These are phyloP conservation scores for Oncorhynchus clarkii DNA, from an alignment of 2,113 vertebrate species.

Conservation along the genomic window DNA sequence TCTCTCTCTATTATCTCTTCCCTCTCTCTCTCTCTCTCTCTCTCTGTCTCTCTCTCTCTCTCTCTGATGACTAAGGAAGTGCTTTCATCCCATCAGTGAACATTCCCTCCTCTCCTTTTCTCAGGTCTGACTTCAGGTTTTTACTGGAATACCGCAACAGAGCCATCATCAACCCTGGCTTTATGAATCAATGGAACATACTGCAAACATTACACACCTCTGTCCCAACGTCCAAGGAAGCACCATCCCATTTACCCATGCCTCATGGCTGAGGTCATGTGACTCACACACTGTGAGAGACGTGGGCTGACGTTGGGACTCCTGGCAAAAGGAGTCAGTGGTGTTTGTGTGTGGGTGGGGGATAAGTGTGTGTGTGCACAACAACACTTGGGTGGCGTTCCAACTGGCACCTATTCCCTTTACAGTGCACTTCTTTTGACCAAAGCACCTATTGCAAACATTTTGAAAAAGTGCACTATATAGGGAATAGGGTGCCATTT, in stretches of 20 bases:
- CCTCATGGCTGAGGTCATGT: conserved; percentile 66
- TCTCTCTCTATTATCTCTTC: too few relatives aligned
- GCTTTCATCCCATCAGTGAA: conserved; percentile 62
- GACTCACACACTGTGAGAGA: conserved; percentile 30
- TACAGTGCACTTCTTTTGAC: too few relatives aligned
- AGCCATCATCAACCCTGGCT: conserved; percentile 65
- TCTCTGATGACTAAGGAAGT: conserved; percentile 52
- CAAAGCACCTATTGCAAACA: too few relatives aligned
- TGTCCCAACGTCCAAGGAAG: conserved; percentile 36
- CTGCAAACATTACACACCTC: conserved; percentile 64
- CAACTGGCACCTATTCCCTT: too few relatives aligned
- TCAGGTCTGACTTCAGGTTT: conserved; percentile 52
- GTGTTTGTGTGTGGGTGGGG: background rate
- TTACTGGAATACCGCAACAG: conserved; percentile 73
- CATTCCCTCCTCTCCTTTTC: conserved; percentile 41
- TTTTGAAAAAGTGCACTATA: too few relatives aligned
- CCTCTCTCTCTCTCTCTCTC: too few relatives aligned
- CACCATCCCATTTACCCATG: conserved; percentile 60
- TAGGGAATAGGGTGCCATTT: too few relatives aligned
- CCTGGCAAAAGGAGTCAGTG: conserved; percentile 29
- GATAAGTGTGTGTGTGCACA: background rate
- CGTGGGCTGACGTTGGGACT: conserved; percentile 27
- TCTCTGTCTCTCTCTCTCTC: background rate
- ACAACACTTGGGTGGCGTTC: too few relatives aligned
- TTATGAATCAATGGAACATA: conserved; percentile 74